These are phyloP conservation scores for Ahaetulla prasina DNA, from an alignment of 2,113 vertebrate species.

Conservation along the genomic window DNA sequence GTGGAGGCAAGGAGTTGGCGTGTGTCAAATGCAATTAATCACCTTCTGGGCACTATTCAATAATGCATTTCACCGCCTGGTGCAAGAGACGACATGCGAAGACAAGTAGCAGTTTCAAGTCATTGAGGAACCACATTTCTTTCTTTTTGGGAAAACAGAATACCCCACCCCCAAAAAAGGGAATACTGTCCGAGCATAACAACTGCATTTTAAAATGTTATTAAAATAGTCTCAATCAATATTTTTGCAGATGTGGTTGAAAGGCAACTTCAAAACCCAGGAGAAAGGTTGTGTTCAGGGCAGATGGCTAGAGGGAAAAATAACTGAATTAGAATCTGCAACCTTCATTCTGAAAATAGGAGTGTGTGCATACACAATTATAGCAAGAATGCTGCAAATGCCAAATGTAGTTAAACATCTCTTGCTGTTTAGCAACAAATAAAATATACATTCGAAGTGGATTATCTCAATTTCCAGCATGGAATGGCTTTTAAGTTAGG, in stretches of 20 bases:
- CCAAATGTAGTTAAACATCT: slow-evolving; percentile 13
- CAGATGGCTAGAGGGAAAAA: slow-evolving; percentile 1
- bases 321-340: slow-evolving; percentile 23
- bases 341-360: slow-evolving; percentile 29
- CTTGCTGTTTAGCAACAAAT: neutral
- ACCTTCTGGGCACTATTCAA: slow-evolving; percentile 74
- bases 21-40: slow-evolving; percentile 84
- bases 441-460: slow-evolving; percentile 46
- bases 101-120: slow-evolving; percentile 70
- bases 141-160: slow-evolving; percentile 24
- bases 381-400: slow-evolving; percentile 2
- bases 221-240: slow-evolving; percentile 65
- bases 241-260: slow-evolving; percentile 44
- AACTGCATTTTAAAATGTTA: slow-evolving; percentile 73
- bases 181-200: slow-evolving; percentile 62
- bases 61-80: slow-evolving; percentile 69
- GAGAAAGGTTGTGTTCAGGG: slow-evolving; percentile 24
- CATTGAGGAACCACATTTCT: slow-evolving; percentile 64
- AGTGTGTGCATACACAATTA: neutral
- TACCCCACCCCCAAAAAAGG: neutral
- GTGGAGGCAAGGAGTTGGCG: slow-evolving; percentile 84
- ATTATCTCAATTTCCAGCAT: slow-evolving; percentile 22
- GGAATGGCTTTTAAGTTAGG: neutral
- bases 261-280: slow-evolving; percentile 46
- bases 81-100: slow-evolving; percentile 59